Base-by-base conservation (phyloP, 2,888 invertebrate species). In the Alentia gelatinosa region DNA sequence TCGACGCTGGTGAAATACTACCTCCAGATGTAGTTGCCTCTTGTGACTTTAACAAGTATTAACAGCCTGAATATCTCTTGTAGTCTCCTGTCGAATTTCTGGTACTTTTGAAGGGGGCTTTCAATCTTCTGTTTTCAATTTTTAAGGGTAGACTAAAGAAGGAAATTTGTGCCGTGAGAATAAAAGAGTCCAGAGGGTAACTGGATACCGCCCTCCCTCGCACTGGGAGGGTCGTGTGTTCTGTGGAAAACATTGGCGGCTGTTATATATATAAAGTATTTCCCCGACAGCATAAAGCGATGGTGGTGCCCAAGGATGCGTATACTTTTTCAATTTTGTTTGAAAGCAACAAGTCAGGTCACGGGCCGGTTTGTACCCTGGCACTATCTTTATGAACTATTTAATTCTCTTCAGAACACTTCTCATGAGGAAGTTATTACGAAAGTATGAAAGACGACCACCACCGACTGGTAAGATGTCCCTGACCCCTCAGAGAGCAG, bases 381-480 rank as follows among this genome's bases (percentile, higher is more conserved):
- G 47, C 86, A 86, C 86, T 86, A n/a, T 63, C 89, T 89, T 89
- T 89, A 89, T 63, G 23, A 63, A 89, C 63, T 89, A 89, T 89
- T 89, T 89, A 42, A 89, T 89, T 63, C 63, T 63, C 89, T 89
- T 50, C 89, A 89, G 89, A 63, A 89, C 50, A 63, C 56, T 50
- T 37, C 47, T 90, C 47, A 90, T 90, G 90, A 37, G 74, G 83
- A 90, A 74, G 79, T 75, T 90, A 74, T 90, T 90, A 79, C 90
- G 90, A 75, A 90, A 79, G 68, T 90, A 90, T 90, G 79, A 75
- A 30, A 75, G 90, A 79, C 75, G 79, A 47, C 90, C 90, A n/a
- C 90, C 89, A 30, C 89, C 90, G 30, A 39, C 33, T 83, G 90
- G 90, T 90, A 90, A 90, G 89, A 68, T 63, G 68, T 26, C 19